Percentiles rank a stretch among this genome's conserved stretches.
These are phyloP conservation scores for Eledona agricola DNA, from an alignment of 2,888 invertebrate species.

Conservation along the genomic window DNA sequence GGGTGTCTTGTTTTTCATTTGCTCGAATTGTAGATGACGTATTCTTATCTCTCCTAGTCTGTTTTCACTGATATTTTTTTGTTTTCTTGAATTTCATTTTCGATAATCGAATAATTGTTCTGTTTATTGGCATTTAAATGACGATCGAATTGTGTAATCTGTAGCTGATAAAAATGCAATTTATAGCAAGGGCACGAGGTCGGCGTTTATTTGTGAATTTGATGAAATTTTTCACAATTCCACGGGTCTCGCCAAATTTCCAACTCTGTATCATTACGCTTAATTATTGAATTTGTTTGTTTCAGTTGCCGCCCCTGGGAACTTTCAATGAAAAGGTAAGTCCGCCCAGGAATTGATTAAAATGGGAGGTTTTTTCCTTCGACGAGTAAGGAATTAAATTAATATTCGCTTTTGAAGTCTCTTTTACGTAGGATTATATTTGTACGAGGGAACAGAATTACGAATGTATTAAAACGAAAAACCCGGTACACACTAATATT, in stretches of 20 bases:
- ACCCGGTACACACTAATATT: no score
- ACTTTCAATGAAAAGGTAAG: slow-evolving; percentile 61
- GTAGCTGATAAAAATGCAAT: slow-evolving; percentile 7
- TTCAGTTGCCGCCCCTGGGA: slow-evolving; percentile 59
- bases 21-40: not conserved
- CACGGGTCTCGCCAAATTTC: no score
- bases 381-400: slow-evolving; percentile 3
- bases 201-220: no score
- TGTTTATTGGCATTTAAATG: slow-evolving; percentile 15
- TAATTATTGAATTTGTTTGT: slow-evolving; percentile 44
- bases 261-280: no score
- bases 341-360: slow-evolving; percentile 8
- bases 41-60: slow-evolving; percentile 1
- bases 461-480: no score
- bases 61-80: slow-evolving; percentile 4
- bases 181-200: slow-evolving; percentile 9
- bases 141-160: slow-evolving; percentile 12
- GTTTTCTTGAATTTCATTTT: slow-evolving; percentile 17
- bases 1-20: slow-evolving; percentile 15
- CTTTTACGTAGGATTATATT: slow-evolving; percentile 3
- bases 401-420: slow-evolving; percentile 3
- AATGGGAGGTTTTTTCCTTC: slow-evolving; percentile 1
- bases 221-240: no score
- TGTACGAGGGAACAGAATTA: no score
- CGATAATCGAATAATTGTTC: slow-evolving; percentile 14